Evolutionary conservation across 2,797 vertebrate genomes (phyloP).

Genomic region (Pyrocephalus nanus): DNA sequence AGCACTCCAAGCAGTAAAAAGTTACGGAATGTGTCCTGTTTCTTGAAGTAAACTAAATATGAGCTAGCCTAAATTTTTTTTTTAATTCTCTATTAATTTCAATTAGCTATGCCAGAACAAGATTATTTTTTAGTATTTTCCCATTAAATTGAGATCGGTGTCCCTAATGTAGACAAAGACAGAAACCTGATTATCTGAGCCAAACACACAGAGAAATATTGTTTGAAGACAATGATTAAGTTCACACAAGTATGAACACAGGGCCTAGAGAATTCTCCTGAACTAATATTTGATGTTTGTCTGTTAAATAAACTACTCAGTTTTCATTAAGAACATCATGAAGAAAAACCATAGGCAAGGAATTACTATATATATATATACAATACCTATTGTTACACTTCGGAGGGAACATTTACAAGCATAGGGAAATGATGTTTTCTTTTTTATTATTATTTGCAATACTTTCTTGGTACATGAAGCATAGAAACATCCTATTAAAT

Average conservation of each 20-base stretch:
- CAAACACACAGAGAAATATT: neutral
- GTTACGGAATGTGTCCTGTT: neutral
- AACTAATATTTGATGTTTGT: neutral
- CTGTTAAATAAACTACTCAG: neutral
- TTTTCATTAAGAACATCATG: conserved; percentile 32
- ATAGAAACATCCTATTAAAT: neutral
- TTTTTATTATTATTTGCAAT: neutral
- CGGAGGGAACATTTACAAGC: neutral
- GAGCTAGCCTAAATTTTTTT: neutral
- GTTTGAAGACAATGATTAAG: neutral
- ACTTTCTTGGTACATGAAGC: neutral
- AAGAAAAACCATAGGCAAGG: neutral
- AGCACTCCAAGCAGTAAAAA: neutral
- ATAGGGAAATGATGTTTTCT: neutral
- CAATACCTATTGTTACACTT: neutral
- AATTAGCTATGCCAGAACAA: neutral
- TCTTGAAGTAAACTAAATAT: neutral
- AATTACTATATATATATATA: conserved; percentile 9
- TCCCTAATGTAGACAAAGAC: neutral
- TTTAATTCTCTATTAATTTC: neutral
- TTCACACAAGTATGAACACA: neutral
- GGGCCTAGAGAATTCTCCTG: neutral
- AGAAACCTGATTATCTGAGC: neutral
- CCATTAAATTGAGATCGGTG: neutral
- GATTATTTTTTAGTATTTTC: neutral